These are phyloP conservation scores for Myiotriccus ornatus DNA, from an alignment of 2,797 vertebrate species.

Conservation along the genomic window DNA sequence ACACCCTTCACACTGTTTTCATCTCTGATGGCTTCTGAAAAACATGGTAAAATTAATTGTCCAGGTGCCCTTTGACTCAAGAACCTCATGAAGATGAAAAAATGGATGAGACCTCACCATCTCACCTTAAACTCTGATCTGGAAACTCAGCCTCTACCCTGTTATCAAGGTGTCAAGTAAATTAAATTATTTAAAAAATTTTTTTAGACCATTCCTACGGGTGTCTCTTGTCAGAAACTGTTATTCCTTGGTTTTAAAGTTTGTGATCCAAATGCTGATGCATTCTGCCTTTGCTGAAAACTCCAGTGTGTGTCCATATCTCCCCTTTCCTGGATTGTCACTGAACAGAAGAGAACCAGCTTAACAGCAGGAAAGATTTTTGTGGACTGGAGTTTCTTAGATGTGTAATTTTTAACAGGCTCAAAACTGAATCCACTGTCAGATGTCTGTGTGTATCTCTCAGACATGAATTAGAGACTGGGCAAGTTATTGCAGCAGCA, in stretches of 20 bases:
- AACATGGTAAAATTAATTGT: background rate
- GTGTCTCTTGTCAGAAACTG: background rate
- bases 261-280: background rate
- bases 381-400: background rate
- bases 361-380: background rate
- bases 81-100: background rate
- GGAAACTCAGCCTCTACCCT: background rate
- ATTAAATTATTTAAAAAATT: accelerated
- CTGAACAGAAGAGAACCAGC: background rate
- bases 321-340: background rate
- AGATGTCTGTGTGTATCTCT: background rate
- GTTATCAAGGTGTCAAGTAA: background rate
- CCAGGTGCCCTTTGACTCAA: background rate
- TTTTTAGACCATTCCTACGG: background rate
- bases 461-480: background rate
- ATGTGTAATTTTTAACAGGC: background rate
- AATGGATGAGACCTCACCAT: background rate
- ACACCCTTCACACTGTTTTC: background rate
- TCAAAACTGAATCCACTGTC: background rate
- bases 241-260: background rate
- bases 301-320: background rate
- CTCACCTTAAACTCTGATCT: background rate
- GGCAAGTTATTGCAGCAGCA: slow-evolving; percentile 19
- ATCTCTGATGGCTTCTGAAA: background rate
- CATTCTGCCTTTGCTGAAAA: background rate